Conservation (phyloP, 2,888 invertebrate species). For the Masnerella sp. region DNA sequence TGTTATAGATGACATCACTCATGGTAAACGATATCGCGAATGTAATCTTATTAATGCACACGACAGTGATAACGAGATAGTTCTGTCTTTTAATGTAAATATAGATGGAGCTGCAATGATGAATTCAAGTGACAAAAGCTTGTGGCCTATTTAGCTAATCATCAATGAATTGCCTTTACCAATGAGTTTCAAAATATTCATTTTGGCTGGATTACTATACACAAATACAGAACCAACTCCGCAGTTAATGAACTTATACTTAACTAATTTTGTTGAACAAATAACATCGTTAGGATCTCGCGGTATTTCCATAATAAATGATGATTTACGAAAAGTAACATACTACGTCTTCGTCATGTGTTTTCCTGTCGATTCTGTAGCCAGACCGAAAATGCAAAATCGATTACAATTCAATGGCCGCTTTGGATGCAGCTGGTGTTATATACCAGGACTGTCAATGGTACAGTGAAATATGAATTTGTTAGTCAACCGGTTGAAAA, state of each 20-base stretch:
- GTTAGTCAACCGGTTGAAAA: neutral
- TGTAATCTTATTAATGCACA: neutral
- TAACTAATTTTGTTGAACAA: conserved; percentile 2
- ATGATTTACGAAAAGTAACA: neutral
- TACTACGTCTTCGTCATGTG: conserved; percentile 17
- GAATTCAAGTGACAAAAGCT: conserved; percentile 9
- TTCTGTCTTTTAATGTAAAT: conserved; percentile 6
- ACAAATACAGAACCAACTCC: conserved; percentile 7
- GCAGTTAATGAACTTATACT: conserved; percentile 11
- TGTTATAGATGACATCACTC: neutral
- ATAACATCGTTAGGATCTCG: neutral
- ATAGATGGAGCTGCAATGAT: conserved; percentile 8
- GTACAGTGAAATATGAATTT: neutral
- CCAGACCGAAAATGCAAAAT: conserved; percentile 13
- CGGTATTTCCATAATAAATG: neutral
- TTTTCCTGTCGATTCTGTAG: conserved; percentile 9
- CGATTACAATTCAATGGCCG: neutral
- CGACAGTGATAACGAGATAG: neutral
- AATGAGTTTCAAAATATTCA: conserved; percentile 10
- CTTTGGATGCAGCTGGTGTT: conserved; percentile 23
- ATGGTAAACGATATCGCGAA: neutral
- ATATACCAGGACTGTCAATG: neutral
- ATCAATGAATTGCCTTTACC: conserved; percentile 11
- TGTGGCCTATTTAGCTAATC: conserved; percentile 4
- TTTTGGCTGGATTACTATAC: conserved; percentile 12